phyloP scores from a whole-genome alignment of 2,113 vertebrate genomes.

The Ciconia boyciana region DNA sequence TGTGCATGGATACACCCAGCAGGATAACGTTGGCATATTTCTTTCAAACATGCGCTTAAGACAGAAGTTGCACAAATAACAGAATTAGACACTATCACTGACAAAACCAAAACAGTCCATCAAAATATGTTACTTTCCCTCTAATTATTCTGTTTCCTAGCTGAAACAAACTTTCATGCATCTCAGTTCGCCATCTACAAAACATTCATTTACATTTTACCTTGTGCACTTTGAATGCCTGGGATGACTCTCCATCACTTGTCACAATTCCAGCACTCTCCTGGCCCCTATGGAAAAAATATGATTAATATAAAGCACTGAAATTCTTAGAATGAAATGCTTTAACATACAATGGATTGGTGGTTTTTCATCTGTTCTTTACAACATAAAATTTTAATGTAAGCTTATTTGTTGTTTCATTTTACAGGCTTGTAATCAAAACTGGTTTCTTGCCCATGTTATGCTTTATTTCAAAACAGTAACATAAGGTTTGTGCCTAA shows the following conservation, averaged over 20 bases:
- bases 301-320: background rate
- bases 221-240: conserved; percentile 89
- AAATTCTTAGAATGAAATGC: background rate
- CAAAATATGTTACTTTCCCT: background rate
- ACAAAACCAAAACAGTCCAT: background rate
- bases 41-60: background rate
- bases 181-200: background rate
- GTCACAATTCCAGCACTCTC: conserved; percentile 97
- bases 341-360: background rate
- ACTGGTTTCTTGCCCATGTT: background rate
- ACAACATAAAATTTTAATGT: background rate
- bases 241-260: conserved; percentile 86
- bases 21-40: fast-evolving
- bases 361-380: background rate
- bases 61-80: background rate
- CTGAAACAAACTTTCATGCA: background rate
- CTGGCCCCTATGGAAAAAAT: conserved; percentile 83
- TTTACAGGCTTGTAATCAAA: background rate
- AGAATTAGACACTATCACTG: background rate
- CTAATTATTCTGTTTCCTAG: background rate
- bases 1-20: background rate
- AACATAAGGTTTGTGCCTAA: background rate
- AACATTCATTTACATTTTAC: conserved; percentile 68
- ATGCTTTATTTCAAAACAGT: background rate
- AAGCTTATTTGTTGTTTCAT: background rate